Evolutionary conservation across 1,140 invertebrate genomes (phyloP).

Genomic region (Neoseiulus cucumeris): DNA sequence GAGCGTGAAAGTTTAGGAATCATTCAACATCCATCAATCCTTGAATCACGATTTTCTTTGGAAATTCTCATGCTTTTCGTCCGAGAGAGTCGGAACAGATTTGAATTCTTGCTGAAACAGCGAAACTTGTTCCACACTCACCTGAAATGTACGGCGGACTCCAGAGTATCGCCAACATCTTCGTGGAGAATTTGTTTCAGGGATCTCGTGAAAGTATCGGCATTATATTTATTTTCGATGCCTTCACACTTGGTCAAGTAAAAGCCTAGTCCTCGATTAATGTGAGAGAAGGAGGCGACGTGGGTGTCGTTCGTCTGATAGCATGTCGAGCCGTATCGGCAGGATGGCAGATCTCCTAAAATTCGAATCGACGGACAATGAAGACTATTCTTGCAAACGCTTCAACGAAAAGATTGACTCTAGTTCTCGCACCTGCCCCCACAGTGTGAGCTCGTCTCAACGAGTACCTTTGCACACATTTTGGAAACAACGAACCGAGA

Average conservation of each 20-base stretch:
- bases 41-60: no score
- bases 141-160: conserved; percentile 6
- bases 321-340: background rate
- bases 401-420: no score
- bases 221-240: background rate
- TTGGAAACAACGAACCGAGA: no score
- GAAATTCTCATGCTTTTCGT: background rate
- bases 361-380: no score
- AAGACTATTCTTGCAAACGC: no score
- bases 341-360: background rate
- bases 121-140: background rate
- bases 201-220: background rate
- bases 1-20: no score
- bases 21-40: no score
- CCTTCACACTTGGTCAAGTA: conserved; percentile 6
- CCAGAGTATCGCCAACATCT: background rate
- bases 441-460: no score
- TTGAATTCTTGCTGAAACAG: background rate
- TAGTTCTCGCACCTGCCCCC: no score
- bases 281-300: background rate
- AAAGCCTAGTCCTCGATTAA: background rate
- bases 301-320: background rate
- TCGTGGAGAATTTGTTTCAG: background rate
- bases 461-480: no score
- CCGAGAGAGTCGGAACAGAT: background rate